Evolutionary conservation across 1,140 invertebrate species (phyloP), one percentile per base, ranked within the genome.

Genomic region (Drusus annulatus): DNA sequence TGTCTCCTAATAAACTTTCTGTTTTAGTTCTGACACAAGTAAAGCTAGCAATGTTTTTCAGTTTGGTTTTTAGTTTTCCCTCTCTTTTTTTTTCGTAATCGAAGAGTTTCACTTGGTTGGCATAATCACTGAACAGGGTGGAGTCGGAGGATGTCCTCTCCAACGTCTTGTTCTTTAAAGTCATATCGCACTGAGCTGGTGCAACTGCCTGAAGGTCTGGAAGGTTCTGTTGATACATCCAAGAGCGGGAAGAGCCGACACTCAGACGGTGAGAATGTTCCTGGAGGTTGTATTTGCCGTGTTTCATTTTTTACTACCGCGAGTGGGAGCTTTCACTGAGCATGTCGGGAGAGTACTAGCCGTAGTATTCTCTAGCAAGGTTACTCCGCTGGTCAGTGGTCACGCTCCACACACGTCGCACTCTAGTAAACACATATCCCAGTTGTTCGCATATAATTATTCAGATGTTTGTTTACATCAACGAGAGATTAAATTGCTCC

Each of bases 201-300:
- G 54, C 28, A 36, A 58, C 21, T 58, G 19, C 31, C 16, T 56
- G 17, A 28, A 16, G 21, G 17, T 31, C 51, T 7, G 71, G 15
- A 8, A 17, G 17, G 71, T 86, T 87, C 83, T 88, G 88, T 84
- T 85, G 87, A 84, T 90, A 90, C 78, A 89, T 88, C 89, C 89
- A 90, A 23, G 89, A 90, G 63, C 89, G 88, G 15, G 89, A 89
- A 17, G 89, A 89, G 28, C 87, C 88, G 73, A 89, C 84, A 81
- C 87, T 88, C 79, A 88, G 85, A 69, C 85, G 82, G 76, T 91
- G 90, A 54, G 90, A 89, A 75, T 88, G 89, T 86, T 91, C 91
- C 80, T 89, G 85, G 58, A 92, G 86, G 87, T 90, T 88, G 85
- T 92, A 92, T 87, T 91, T 91, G 84, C 91, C 91, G 87, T 91